Base-by-base conservation (phyloP, 2,888 invertebrate species). In the Pollenia labialis region DNA sequence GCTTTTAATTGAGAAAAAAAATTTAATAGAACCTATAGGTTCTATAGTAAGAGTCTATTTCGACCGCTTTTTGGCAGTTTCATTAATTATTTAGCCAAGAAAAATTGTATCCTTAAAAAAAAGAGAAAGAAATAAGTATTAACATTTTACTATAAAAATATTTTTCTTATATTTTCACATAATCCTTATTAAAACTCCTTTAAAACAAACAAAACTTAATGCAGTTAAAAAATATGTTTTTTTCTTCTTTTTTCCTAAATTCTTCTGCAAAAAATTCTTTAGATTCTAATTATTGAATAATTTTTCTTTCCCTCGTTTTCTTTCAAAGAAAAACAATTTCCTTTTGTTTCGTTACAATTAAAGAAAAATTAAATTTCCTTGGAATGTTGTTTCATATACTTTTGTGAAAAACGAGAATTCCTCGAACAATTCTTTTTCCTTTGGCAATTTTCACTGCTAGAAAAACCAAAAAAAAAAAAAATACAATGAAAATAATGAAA, bases 391-490 rank as follows among this genome's bases (percentile, higher is more conserved):
- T 71, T 64, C 44, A 32, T 48, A 56, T 69, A 56, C 56, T 46
- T 18, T 11, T 48, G n/a, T 48, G 11, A 46, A 56, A 14, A 48
- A 71, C 62, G 52, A 58, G 60, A 40, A 79, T 85, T 79, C 23
- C 56, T 79, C 44, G 23, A 46, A 14, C 48, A 62, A 54, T 32
- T 52, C n/a, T 52, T 72, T 76, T 62, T 68, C 62, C 46, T 74
- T 85, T 85, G 32, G 82, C 69, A 76, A 23, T 62, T 76, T 82
- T 62, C 46, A 46, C 54, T 82, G 69, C 44, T 69, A 8, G 18
- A 62, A 68, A 50, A 50, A 60, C 7, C 10, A 40, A 10, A 52
- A 75, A 48, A 32, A 23, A n/a, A 42, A 50, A 48, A 18, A 52
- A 4, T 50, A 68, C 32, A 46, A n/a, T 42, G 46, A 58, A 46